A percentile compares a stretch with the other conserved stretches of the same genome.
Conservation (phyloP, 2,113 vertebrate species). For the Myrmecobius fasciatus region DNA sequence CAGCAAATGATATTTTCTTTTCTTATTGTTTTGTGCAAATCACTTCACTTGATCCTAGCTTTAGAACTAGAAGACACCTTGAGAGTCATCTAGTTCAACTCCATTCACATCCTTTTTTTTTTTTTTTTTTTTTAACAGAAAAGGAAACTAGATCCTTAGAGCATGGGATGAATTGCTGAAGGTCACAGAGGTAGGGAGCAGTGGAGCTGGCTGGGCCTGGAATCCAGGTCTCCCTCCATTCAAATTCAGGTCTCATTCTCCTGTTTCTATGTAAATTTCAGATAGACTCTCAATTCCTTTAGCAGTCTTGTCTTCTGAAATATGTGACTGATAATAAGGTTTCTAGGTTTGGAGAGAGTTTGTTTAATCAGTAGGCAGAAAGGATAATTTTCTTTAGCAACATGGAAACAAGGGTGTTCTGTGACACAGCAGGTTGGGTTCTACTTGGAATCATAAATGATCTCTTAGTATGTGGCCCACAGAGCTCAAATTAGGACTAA, state of each 20-base stretch:
- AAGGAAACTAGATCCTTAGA: not conserved
- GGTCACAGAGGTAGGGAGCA: not conserved
- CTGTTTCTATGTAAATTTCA: not conserved
- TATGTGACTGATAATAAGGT: slow-evolving; percentile 1
- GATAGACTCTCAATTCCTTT: not conserved
- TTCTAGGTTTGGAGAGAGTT: slow-evolving; percentile 71
- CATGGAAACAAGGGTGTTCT: slow-evolving; percentile 49
- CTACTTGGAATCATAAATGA: slow-evolving; percentile 1
- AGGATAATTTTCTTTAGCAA: slow-evolving; percentile 59
- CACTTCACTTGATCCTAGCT: not conserved
- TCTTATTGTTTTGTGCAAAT: not conserved
- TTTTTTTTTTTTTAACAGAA: not conserved
- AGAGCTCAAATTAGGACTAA: slow-evolving; percentile 40
- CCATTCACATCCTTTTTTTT: no score
- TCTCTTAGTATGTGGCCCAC: slow-evolving; percentile 59
- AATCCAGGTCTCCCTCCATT: not conserved
- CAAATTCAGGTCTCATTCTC: not conserved
- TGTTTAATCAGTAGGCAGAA: slow-evolving; percentile 72
- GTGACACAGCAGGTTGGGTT: not conserved
- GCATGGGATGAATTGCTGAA: not conserved
- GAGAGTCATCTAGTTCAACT: not conserved
- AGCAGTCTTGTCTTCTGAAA: slow-evolving; percentile 43
- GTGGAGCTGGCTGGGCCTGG: not conserved
- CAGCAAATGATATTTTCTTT: slow-evolving; percentile 40
- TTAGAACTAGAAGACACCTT: not conserved